Base-by-base conservation (phyloP, 2,797 vertebrate species). In the Gallinago solitaria region DNA sequence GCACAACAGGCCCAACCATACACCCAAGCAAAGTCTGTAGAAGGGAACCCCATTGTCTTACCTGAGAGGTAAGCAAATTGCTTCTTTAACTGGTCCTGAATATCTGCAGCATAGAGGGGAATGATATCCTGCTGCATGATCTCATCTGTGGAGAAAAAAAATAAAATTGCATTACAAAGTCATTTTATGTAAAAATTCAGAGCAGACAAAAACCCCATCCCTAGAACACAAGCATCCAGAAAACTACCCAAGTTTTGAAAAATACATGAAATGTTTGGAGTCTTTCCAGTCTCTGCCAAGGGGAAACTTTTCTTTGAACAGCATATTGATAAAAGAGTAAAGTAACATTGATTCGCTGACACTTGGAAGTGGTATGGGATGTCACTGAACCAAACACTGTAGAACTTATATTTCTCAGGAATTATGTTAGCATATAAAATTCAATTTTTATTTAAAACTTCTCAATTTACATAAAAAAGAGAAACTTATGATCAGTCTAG, bases 71-170 rank as follows among this genome's bases (percentile, higher is more conserved):
- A 99, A 80, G 99, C 99, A 51, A 99, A 99, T 85, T 99, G 98
- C 96, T 99, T 99, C 97, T 97, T 98, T 97, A 99, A 98, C 97
- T 99, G 99, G 56, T 99, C 98, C 47, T 98, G 98, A 98, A 99
- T 99, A 98, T 99, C 99, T 25, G 98, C 98, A 25, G 99, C 99
- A 9, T 97, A 98, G 94, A 99, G 98, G 2, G 98, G 99, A 94
- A 98, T 98, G 91, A 97, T 98, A 96, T 99, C 99, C 97, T 99
- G 98, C 98, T 99, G 99, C 99, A 99, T 99, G 98, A 99, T 99
- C 97, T 99, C 99, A 99, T 99, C 99, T 99, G 92, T n/a, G 43
- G 37, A 88, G 12, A 1, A 47, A 19, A 21, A 39, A 67, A 25
- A 60, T 56, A 39, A 16, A 86, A 39, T 53, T 48, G 48, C 47